phyloP scores from a whole-genome alignment of 1,140 invertebrate species.

The Bombus vancouverensis region DNA sequence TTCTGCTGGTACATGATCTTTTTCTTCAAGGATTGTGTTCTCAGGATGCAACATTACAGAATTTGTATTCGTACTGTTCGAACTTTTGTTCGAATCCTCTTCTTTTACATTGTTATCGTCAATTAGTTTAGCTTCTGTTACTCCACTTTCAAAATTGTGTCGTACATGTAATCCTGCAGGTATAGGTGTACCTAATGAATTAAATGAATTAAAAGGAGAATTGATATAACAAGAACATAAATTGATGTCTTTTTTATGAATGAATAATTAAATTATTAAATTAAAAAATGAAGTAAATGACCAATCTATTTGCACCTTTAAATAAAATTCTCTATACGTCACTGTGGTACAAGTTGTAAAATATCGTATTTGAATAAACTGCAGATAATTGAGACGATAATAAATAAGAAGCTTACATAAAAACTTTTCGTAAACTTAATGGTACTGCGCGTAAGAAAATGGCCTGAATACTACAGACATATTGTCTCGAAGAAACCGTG shows the following conservation, averaged over 20 bases:
- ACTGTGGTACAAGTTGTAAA: conserved; percentile 14
- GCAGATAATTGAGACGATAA: background rate
- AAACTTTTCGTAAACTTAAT: background rate
- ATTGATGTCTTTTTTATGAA: background rate
- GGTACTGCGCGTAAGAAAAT: background rate
- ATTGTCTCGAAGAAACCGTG: background rate
- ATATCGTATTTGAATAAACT: conserved; percentile 16
- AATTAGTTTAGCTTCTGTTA: conserved; percentile 89
- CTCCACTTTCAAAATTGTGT: conserved; percentile 88
- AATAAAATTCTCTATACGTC: conserved; percentile 29
- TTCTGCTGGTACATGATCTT: conserved; percentile 62
- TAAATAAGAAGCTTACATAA: background rate
- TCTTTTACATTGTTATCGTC: conserved; percentile 80
- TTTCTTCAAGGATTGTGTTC: conserved; percentile 63
- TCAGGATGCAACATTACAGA: conserved; percentile 76
- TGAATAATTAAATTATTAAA: conserved; percentile 3
- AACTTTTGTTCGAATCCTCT: conserved; percentile 72
- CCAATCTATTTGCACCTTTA: background rate
- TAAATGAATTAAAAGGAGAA: background rate
- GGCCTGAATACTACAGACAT: background rate
- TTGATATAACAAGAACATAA: background rate
- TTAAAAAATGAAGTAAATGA: background rate
- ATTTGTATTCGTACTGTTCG: conserved; percentile 69
- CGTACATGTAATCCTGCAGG: conserved; percentile 89
- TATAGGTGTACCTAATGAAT: conserved; percentile 85